phyloP scores from a whole-genome alignment of 2,797 vertebrate species.

The Karalla daura region DNA sequence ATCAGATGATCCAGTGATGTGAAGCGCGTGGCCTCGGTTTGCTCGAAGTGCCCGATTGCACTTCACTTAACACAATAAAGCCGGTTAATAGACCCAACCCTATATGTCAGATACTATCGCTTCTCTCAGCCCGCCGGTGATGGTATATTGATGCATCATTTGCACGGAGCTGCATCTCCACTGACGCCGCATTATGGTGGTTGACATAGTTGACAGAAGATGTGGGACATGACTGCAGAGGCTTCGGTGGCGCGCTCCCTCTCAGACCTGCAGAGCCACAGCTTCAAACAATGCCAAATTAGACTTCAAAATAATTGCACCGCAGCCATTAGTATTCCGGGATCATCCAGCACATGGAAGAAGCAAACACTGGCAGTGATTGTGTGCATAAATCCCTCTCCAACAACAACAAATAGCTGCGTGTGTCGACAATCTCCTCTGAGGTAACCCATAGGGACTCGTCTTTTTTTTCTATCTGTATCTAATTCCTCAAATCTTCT shows the following conservation, averaged over 20 bases:
- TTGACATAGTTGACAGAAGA: not conserved
- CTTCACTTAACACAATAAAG: constrained; percentile 8
- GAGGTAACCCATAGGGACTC: not conserved
- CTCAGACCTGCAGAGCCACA: not conserved
- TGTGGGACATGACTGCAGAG: not conserved
- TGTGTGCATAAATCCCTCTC: constrained; percentile 6
- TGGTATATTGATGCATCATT: not conserved
- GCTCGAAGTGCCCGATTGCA: not conserved
- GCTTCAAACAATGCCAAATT: not conserved
- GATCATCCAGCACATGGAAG: not conserved
- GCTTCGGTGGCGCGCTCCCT: not conserved
- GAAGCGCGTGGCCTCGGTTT: not conserved
- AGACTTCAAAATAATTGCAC: not conserved
- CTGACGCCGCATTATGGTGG: not conserved
- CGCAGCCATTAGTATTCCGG: not conserved
- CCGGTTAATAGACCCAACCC: not conserved
- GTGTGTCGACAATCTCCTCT: not conserved
- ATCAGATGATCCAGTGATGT: not conserved
- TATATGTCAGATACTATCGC: not conserved
- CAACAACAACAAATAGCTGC: not conserved
- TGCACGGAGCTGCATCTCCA: constrained; percentile 1
- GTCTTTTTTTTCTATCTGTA: not conserved
- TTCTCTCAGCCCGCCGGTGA: not conserved
- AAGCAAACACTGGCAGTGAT: not conserved
- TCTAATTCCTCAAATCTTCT: not conserved